phyloP scores from a whole-genome alignment of 1,140 invertebrate genomes.

The Heterodera schachtii region DNA sequence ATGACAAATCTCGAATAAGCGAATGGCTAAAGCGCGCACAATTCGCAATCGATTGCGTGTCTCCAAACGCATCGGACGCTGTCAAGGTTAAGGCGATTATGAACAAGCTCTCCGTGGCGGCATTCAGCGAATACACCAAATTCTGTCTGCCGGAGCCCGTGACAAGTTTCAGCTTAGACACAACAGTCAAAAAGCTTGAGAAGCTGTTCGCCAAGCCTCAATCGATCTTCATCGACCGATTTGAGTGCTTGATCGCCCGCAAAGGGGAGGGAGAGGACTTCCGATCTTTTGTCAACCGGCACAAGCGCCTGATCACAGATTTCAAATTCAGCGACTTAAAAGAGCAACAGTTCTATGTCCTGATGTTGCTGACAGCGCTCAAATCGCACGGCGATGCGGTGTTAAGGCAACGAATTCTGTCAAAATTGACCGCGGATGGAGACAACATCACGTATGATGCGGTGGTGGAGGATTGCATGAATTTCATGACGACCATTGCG shows the following conservation, averaged over 20 bases:
- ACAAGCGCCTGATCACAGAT: background rate
- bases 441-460: background rate
- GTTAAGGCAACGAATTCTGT: background rate
- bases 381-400: background rate
- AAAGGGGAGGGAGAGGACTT: slow-evolving; percentile 1
- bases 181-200: background rate
- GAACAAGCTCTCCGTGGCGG: background rate
- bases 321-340: background rate
- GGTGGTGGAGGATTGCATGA: background rate
- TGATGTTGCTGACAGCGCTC: background rate
- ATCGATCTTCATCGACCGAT: slow-evolving; percentile 1
- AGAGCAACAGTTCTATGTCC: slow-evolving; percentile 1
- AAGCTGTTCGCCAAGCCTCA: slow-evolving; percentile 5
- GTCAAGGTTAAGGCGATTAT: background rate
- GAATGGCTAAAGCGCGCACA: slow-evolving; percentile 3
- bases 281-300: background rate
- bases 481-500: background rate
- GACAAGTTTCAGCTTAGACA: background rate
- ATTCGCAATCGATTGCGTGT: slow-evolving; percentile 2
- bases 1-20: background rate
- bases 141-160: background rate
- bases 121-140: slow-evolving; percentile 1
- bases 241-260: background rate
- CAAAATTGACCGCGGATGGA: slow-evolving; percentile 8
- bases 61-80: background rate